phyloP scores from a whole-genome alignment of 2,797 vertebrate species.

The Sebastes diaconus region DNA sequence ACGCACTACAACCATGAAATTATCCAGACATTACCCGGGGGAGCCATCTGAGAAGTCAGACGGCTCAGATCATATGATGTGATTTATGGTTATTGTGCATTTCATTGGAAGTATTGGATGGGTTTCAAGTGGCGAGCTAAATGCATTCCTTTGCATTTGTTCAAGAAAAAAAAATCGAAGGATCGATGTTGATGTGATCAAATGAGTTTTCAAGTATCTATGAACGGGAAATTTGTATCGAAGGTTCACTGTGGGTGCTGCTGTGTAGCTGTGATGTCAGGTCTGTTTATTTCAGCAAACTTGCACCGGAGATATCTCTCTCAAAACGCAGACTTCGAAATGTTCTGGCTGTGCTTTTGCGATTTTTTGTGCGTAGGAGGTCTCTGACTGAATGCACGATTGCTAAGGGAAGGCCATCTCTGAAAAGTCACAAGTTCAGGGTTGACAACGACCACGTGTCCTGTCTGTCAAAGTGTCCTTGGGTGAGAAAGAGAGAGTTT shows the following conservation, averaged over 20 bases:
- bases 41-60: not conserved
- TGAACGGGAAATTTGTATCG: not conserved
- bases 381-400: slow-evolving; percentile 1
- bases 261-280: not conserved
- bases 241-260: not conserved
- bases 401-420: not conserved
- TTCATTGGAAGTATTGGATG: not conserved
- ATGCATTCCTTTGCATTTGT: not conserved
- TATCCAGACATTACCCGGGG: not conserved
- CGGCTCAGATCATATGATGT: not conserved
- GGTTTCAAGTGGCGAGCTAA: not conserved
- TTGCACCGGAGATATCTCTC: not conserved
- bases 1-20: not conserved
- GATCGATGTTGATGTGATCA: not conserved
- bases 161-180: not conserved
- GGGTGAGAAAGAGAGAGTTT: not conserved
- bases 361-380: not conserved
- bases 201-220: not conserved
- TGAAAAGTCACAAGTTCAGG: not conserved
- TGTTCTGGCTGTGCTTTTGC: not conserved
- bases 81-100: not conserved
- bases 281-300: not conserved
- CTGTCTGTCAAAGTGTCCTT: not conserved
- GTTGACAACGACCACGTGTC: not conserved
- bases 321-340: not conserved